These are phyloP conservation scores for Baronia brevicornis DNA, from an alignment of 2,888 invertebrate genomes.

Conservation along the genomic window DNA sequence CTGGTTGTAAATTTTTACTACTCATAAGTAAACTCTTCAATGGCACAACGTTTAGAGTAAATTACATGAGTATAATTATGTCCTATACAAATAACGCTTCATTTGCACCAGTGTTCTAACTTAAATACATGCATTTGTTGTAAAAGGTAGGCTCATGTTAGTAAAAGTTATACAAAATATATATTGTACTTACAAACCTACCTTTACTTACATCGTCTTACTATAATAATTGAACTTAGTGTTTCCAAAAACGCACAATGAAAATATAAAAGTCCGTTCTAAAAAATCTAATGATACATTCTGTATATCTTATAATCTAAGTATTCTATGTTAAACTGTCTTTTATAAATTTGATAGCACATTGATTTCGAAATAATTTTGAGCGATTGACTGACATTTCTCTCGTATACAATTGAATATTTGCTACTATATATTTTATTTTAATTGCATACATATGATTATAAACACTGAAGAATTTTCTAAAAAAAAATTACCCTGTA, in stretches of 20 bases:
- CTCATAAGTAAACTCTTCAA: conserved; percentile 27
- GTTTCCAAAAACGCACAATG: no score
- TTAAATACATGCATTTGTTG: conserved; percentile 20
- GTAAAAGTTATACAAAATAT: neutral
- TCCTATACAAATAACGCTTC: conserved; percentile 27
- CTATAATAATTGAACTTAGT: no score
- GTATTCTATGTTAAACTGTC: conserved; percentile 3
- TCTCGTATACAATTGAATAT: neutral
- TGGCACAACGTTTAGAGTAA: conserved; percentile 45
- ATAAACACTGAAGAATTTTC: no score
- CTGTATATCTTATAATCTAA: conserved; percentile 5
- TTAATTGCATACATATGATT: neutral
- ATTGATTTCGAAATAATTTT: neutral
- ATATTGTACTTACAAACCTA: neutral
- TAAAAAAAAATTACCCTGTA: conserved; percentile 8
- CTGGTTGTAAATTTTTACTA: conserved; percentile 22
- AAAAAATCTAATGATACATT: conserved; percentile 3
- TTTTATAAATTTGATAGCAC: neutral
- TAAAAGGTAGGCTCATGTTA: conserved; percentile 5
- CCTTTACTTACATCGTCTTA: conserved; percentile 1
- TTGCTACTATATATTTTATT: neutral
- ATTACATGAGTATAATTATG: conserved; percentile 34
- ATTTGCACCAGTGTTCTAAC: conserved; percentile 38
- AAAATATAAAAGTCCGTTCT: no score
- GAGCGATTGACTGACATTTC: conserved; percentile 10